Evolutionary conservation across 2,888 invertebrate genomes (phyloP), one percentile per base, ranked within the genome.

Genomic region (Chelonus formosanus): DNA sequence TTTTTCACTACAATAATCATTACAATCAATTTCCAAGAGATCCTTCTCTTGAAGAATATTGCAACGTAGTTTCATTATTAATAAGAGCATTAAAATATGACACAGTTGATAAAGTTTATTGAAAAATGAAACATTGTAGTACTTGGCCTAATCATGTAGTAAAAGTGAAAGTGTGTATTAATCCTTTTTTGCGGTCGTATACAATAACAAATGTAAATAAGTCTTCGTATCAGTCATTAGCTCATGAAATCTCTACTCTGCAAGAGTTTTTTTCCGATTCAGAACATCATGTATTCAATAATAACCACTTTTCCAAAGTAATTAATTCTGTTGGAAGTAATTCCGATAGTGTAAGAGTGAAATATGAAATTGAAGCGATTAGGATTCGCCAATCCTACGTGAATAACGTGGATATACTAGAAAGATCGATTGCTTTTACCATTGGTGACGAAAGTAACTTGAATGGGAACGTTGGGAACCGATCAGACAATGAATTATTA

Each of bases 101-200:
- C 71, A 70, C 71, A 73, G 31, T 74, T 76, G 62, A 70, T 67
- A 62, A 67, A 10, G 6, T 52, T 52, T 63, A 61, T 47, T 58
- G 67, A 48, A 75, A 65, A 32, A 80, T 80, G 80, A 76, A 71
- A 68, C 79, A 80, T 68, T 80, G 80, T 70, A 78, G 72, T 70
- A 79, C 80, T 31, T 80, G 80, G 80, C 80, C 80, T 57, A 75
- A 76, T 52, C 73, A 77, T 48, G 71, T 75, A 31, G 70, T 74
- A 52, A 75, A 79, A 56, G 78, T 80, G 31, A 78, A 78, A 71
- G 75, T 80, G 63, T 74, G 78, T 47, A 72, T 80, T 43, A 75
- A 80, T 70, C 78, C 79, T 4, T 61, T 76, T 53, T 79, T 80
- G 36, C 74, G 80, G 50, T 78, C 80, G 54, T 80, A 78, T 54